phyloP scores from a whole-genome alignment of 1,140 invertebrate species.

The Lucilia cuprina region DNA sequence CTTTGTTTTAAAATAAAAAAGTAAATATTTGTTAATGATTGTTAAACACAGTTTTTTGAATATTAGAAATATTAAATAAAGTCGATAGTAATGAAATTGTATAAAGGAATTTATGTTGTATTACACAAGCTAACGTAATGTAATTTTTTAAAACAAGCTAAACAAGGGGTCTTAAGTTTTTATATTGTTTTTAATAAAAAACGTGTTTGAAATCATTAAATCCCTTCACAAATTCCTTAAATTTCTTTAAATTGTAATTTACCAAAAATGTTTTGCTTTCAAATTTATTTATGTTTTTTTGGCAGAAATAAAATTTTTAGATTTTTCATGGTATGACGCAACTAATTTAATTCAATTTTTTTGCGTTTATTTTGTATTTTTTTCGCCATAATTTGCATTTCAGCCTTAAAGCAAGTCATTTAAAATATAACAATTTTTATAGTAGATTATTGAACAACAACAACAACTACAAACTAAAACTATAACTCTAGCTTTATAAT shows the following conservation, averaged over 20 bases:
- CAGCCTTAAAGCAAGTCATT: neutral
- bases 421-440: constrained; percentile 5
- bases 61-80: too few relatives aligned
- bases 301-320: neutral
- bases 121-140: too few relatives aligned
- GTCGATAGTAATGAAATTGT: too few relatives aligned
- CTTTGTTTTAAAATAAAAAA: too few relatives aligned
- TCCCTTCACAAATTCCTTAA: neutral
- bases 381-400: neutral
- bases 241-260: too few relatives aligned
- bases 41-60: too few relatives aligned
- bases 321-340: neutral
- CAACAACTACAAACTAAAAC: neutral
- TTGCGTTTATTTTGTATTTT: neutral
- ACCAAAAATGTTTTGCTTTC: too few relatives aligned
- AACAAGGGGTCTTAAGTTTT: neutral
- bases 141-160: too few relatives aligned
- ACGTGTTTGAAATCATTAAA: neutral
- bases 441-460: neutral
- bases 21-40: too few relatives aligned
- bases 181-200: neutral
- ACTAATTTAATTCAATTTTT: neutral
- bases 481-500: too few relatives aligned
- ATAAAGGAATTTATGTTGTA: too few relatives aligned
- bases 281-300: neutral